Conservation (phyloP, 2,113 vertebrate genomes). For the Mus musculus region DNA sequence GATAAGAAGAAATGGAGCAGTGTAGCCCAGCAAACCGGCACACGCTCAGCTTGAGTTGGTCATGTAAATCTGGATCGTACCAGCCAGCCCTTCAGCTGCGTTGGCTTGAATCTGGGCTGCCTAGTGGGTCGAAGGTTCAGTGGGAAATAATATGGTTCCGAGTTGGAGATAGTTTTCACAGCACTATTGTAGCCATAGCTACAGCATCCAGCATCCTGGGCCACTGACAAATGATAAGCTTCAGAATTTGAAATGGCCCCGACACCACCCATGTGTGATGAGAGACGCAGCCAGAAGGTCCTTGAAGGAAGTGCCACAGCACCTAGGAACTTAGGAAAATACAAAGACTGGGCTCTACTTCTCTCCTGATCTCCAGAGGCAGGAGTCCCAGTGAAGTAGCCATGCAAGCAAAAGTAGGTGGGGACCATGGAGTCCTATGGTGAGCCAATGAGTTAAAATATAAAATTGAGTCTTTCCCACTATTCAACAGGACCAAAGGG, state of each 20-base stretch:
- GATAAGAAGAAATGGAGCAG: background rate
- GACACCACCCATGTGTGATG: background rate
- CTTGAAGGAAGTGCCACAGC: background rate
- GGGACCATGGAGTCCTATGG: rapidly evolving
- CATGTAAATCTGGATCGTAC: background rate
- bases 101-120: background rate
- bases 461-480: background rate
- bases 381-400: background rate
- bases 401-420: background rate
- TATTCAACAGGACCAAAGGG: background rate
- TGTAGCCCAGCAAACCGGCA: background rate
- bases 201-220: background rate
- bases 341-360: background rate
- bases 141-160: background rate
- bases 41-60: background rate
- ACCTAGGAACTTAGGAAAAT: background rate
- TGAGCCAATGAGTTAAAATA: background rate
- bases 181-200: background rate
- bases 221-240: background rate
- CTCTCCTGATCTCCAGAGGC: background rate
- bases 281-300: background rate
- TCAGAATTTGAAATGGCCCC: background rate
- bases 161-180: background rate
- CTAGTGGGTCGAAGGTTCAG: background rate
- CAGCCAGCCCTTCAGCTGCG: background rate